A percentile compares a stretch with the other conserved stretches of the same genome.
Conservation (phyloP, 2,888 invertebrate genomes). For the Ceriagrion tenellum region DNA sequence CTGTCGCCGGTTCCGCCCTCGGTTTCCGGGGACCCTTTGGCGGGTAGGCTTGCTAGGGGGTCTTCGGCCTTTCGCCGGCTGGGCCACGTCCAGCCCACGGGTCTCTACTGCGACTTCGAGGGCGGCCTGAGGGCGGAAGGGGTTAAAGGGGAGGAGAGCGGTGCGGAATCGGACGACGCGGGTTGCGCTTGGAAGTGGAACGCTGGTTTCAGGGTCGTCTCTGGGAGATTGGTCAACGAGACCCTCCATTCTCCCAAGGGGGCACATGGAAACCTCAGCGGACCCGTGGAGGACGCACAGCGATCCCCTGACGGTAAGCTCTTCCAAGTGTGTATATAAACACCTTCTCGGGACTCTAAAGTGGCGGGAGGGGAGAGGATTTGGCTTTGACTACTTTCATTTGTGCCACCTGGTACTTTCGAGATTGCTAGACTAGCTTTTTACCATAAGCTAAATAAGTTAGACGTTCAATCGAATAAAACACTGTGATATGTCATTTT, state of each 20-base stretch:
- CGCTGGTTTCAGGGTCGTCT: conserved; percentile 56
- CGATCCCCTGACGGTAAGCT: conserved; percentile 49
- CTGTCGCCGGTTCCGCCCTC: background rate
- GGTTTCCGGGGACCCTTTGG: background rate
- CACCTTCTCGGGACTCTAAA: too few relatives aligned
- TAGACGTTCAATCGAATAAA: too few relatives aligned
- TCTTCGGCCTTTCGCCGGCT: background rate
- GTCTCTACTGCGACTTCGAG: conserved; percentile 51
- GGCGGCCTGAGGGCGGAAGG: conserved; percentile 41
- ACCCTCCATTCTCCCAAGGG: background rate
- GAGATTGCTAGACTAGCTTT: too few relatives aligned
- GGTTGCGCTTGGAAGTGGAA: conserved; percentile 55
- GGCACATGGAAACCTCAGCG: conserved; percentile 29
- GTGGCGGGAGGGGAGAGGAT: too few relatives aligned
- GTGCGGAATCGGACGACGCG: conserved; percentile 46
- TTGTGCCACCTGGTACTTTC: too few relatives aligned
- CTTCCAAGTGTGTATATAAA: too few relatives aligned
- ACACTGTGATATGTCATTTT: too few relatives aligned
- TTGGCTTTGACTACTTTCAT: too few relatives aligned
- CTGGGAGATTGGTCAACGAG: conserved; percentile 46
- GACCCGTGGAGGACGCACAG: conserved; percentile 25
- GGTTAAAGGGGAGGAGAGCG: conserved; percentile 48
- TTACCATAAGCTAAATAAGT: too few relatives aligned
- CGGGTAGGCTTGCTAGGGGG: conserved; percentile 22
- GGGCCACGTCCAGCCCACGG: conserved; percentile 14